Evolutionary conservation across 2,113 vertebrate genomes (phyloP), one percentile per base, ranked within the genome.

Genomic region (Ranitomeya imitator): DNA sequence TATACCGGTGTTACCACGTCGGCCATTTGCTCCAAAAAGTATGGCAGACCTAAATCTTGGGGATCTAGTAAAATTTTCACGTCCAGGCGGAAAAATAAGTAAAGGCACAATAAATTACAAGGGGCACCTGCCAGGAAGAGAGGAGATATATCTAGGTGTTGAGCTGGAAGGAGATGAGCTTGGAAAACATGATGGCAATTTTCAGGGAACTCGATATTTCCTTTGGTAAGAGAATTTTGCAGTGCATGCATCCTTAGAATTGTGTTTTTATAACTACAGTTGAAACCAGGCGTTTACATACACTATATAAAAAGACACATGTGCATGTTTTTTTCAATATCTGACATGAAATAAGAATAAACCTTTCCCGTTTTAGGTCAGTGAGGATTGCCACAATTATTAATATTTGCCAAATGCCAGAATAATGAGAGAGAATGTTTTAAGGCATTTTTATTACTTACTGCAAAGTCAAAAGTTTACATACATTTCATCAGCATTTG

Each of bases 51-150:
- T 89, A 13, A 84, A 86, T 86, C 59, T 71, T 16, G 78, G 85
- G 16, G 85, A 91, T 74, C 19, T 86, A 3, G 80, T 89, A 86
- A 91, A 90, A 63, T 0, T n/a, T 78, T 92, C 61, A 11, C 77
- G 6, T 26, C 81, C 45, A 85, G 81, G 60, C 65, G 73, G 90
- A 0, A 90, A 89, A 14, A 63, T 91, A 83, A 87, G 78, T 51
- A 52, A 91, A 88, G 89, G 55, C 79, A 88, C 52, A 0, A 82
- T 90, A 10, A 86, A 91, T 63, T 90, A 89, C 9, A 21, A 57
- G 8, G 65, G 87, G 13, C 83, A 21, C 13, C 52, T 86, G 5
- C 18, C 82, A 73, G 88, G 83, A 14, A 89, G 31, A 87, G 88
- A 90, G 57, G 89, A 8, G 31, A 55, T 85, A 1, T 7, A 88